phyloP scores from a whole-genome alignment of 2,113 vertebrate species.

The Cyanoramphus novaezelandiae region DNA sequence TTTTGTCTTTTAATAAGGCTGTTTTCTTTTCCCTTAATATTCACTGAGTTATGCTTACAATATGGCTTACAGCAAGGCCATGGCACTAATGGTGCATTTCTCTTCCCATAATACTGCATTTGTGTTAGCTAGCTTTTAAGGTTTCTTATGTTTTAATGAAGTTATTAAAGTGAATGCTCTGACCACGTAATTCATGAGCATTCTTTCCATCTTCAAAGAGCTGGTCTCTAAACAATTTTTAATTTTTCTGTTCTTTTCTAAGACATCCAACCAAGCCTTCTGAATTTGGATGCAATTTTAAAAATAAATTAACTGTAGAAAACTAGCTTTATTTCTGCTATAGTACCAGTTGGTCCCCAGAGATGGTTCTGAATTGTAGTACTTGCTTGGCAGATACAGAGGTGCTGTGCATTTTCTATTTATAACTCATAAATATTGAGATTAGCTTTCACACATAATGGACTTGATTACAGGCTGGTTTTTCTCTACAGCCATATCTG shows the following conservation, averaged over 20 bases:
- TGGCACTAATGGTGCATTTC: slow-evolving; percentile 28
- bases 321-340: slow-evolving; percentile 16
- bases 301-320: slow-evolving; percentile 30
- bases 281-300: slow-evolving; percentile 32
- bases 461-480: neutral
- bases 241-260: slow-evolving; percentile 43
- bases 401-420: slow-evolving; percentile 11
- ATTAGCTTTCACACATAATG: slow-evolving; percentile 35
- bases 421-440: slow-evolving; percentile 38
- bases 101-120: slow-evolving; percentile 45
- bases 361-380: neutral
- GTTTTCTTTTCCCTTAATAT: neutral
- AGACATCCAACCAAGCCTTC: slow-evolving; percentile 24
- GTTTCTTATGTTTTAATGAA: slow-evolving; percentile 73
- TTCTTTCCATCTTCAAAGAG: slow-evolving; percentile 47
- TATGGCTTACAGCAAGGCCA: slow-evolving; percentile 50
- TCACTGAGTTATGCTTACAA: slow-evolving; percentile 34
- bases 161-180: slow-evolving; percentile 74
- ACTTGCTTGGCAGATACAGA: slow-evolving; percentile 23
- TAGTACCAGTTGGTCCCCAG: neutral
- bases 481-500: neutral
- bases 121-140: slow-evolving; percentile 64
- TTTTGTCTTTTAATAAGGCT: slow-evolving; percentile 8
- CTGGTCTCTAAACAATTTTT: slow-evolving; percentile 48
- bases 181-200: slow-evolving; percentile 72